Evolutionary conservation across 2,888 invertebrate genomes (phyloP), one percentile per base, ranked within the genome.

Genomic region (Mythimna ferrago): DNA sequence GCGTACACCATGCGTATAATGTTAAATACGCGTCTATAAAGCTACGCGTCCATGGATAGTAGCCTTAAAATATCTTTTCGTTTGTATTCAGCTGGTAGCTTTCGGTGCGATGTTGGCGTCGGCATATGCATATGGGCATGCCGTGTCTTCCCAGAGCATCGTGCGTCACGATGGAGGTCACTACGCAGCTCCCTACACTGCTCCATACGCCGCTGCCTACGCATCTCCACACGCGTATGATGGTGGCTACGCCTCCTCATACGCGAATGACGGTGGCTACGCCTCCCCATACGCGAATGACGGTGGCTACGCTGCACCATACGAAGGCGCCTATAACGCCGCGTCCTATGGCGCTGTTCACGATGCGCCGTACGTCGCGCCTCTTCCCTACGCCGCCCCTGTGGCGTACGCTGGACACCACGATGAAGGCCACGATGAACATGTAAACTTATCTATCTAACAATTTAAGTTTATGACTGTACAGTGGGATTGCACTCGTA

Each of bases 31-130:
- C 44, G 5, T 44, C 44, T 14, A 9, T 38, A 9, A 38, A 38
- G 38, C 38, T 44, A 44, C 44, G 5, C 14, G 4, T 44, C 44
- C 14, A 14, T 14, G 14, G 5, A 44, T 5, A 44, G 14, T 5
- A 14, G 4, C 1, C 44, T 14, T 11, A 44, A 14, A 44, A 61
- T 35, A 35, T 56, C 1, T 70, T 14, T 38, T 70, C 41, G 66
- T 78, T 26, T 69, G 11, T 75, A 86, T 89, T 9, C 89, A 97
- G 97, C 92, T 96, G 80, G 82, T 96, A 82, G 91, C 94, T 70
- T 89, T 97, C 73, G 91, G 93, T 80, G 93, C 93, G 73, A 83
- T 96, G 81, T 82, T 97, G 87, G 93, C 94, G 63, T 91, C 96
- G 6, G 95, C 95, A 56, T 93, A 93, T 78, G 97, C 96, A 6